A percentile compares a stretch with the other conserved stretches of the same genome.
Conservation (phyloP, 2,797 vertebrate species). For the Numenius phaeopus region DNA sequence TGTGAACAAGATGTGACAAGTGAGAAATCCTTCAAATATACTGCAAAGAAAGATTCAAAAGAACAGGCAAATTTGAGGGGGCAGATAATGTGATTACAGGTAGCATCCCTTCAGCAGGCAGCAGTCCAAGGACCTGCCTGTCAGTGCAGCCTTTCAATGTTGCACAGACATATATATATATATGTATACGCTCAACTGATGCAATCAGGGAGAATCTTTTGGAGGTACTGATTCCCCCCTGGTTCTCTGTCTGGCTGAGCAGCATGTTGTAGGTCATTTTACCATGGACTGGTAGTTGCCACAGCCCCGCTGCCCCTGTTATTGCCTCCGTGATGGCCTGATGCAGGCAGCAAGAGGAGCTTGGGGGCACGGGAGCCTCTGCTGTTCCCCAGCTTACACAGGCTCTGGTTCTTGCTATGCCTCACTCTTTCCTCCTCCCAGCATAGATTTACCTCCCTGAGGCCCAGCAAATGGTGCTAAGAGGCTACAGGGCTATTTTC, state of each 20-base stretch:
- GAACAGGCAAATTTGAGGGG: neutral
- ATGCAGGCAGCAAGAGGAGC: neutral
- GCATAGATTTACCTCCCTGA: neutral
- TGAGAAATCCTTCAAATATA: neutral
- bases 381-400: rapidly evolving
- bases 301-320: neutral
- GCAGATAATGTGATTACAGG: neutral
- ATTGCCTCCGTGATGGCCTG: rapidly evolving
- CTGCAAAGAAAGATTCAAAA: neutral
- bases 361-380: rapidly evolving
- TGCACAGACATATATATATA: rapidly evolving
- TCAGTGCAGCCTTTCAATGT: neutral
- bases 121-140: neutral
- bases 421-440: neutral
- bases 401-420: neutral
- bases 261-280: neutral
- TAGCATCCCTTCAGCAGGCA: neutral
- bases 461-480: neutral
- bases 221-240: neutral
- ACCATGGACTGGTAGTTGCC: neutral
- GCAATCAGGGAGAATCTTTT: neutral
- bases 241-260: neutral
- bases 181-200: no score
- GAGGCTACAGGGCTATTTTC: neutral
- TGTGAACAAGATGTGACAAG: neutral